Conservation (phyloP, 2,113 vertebrate species). For the Ginglymostoma cirratum region DNA sequence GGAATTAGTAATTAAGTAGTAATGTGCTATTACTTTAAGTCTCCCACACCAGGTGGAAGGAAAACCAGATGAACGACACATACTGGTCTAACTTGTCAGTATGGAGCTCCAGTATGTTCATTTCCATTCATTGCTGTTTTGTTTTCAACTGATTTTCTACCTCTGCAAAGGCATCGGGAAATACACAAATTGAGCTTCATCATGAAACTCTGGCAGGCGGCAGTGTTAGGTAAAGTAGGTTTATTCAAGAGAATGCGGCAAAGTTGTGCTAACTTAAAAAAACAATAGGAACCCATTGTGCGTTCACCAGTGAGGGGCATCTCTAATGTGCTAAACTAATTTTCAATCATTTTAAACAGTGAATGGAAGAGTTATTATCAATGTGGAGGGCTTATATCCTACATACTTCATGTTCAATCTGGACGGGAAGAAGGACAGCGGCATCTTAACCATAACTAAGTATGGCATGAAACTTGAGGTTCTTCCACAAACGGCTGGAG, state of each 20-base stretch:
- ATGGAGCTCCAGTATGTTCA: too few relatives aligned
- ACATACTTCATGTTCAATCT: slow-evolving; percentile 58
- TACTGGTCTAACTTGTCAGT: too few relatives aligned
- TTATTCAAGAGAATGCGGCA: not conserved
- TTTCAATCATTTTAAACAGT: slow-evolving; percentile 45
- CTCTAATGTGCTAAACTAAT: not conserved
- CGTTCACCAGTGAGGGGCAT: not conserved
- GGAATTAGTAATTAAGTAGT: not conserved
- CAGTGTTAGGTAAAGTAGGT: not conserved
- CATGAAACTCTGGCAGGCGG: not conserved
- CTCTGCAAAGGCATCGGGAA: not conserved
- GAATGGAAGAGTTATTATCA: slow-evolving; percentile 63
- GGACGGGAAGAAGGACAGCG: slow-evolving; percentile 53
- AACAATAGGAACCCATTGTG: not conserved
- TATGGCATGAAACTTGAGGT: slow-evolving; percentile 66
- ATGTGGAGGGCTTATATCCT: slow-evolving; percentile 53
- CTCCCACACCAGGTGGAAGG: not conserved
- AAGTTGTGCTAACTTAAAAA: not conserved
- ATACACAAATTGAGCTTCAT: not conserved
- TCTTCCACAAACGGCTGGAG: slow-evolving; percentile 58
- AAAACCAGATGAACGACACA: too few relatives aligned
- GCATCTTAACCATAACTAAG: slow-evolving; percentile 59
- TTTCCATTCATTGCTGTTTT: too few relatives aligned
- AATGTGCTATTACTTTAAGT: not conserved
- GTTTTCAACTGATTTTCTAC: too few relatives aligned